phyloP scores from a whole-genome alignment of 2,797 vertebrate genomes.

The Australoheros facetus region DNA sequence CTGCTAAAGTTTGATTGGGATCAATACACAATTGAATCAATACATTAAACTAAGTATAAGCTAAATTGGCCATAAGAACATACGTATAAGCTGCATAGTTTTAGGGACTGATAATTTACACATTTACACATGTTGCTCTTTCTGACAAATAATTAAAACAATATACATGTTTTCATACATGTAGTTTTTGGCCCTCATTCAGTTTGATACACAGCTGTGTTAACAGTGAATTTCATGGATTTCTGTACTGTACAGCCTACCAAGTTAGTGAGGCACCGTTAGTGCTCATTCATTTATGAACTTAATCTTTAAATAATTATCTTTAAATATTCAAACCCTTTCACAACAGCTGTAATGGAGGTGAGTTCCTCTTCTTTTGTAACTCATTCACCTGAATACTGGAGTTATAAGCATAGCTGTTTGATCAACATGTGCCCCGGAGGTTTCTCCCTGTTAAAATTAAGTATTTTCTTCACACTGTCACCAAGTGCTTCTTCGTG shows the following conservation, averaged over 20 bases:
- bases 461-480: too few species aligned
- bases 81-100: not conserved
- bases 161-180: not conserved
- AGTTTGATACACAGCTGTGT: not conserved
- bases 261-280: not conserved
- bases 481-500: too few species aligned
- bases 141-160: not conserved
- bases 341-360: not conserved
- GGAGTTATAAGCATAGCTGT: not conserved
- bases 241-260: not conserved
- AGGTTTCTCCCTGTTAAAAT: too few species aligned
- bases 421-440: not conserved
- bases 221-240: not conserved
- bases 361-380: not conserved
- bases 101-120: not conserved
- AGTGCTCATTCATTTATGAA: not conserved
- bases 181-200: not conserved
- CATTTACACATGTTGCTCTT: not conserved
- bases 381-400: not conserved
- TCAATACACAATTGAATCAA: not conserved
- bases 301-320: not conserved
- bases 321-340: not conserved
- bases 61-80: too few species aligned
- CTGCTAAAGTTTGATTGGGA: not conserved
- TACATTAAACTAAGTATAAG: not conserved